Evolutionary conservation across 1,140 invertebrate species (phyloP).

Genomic region (Neodiprion lecontei): DNA sequence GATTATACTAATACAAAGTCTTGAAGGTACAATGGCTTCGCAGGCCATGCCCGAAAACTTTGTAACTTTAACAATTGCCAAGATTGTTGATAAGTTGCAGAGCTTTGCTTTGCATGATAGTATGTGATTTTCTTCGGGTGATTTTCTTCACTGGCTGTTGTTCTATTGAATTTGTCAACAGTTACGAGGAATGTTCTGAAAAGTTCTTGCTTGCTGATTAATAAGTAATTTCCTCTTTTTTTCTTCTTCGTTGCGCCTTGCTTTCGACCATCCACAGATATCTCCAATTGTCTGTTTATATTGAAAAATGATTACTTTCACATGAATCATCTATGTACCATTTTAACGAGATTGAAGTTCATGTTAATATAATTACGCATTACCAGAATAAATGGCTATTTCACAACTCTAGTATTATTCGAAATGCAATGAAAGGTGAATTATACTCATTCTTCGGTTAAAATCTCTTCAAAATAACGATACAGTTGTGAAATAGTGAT

Average conservation of each 20-base stretch:
- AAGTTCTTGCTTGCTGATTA: constrained; percentile 71
- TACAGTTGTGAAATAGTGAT: too few species aligned
- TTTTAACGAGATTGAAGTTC: too few species aligned
- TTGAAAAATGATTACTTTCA: too few species aligned
- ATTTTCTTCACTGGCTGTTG: constrained; percentile 24
- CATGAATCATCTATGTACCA: too few species aligned
- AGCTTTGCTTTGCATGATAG: constrained; percentile 49
- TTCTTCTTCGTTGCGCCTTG: constrained; percentile 84
- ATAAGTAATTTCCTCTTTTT: constrained; percentile 62
- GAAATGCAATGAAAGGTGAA: too few species aligned
- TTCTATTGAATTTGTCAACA: constrained; percentile 42
- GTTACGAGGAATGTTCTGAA: constrained; percentile 66
- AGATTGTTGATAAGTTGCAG: constrained; percentile 42
- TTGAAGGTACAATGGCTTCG: constrained; percentile 43
- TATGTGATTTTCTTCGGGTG: constrained; percentile 57
- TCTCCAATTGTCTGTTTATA: constrained; percentile 69
- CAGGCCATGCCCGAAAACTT: constrained; percentile 46
- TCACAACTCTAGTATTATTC: too few species aligned
- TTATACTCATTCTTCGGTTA: too few species aligned
- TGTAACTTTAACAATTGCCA: constrained; percentile 42
- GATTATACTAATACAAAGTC: constrained; percentile 37
- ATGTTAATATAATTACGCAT: too few species aligned
- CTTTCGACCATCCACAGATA: constrained; percentile 79
- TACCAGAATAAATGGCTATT: too few species aligned
- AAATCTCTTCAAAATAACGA: too few species aligned